These are phyloP conservation scores for Agrilus cyanescens DNA, from an alignment of 2,888 invertebrate species.

Conservation along the genomic window DNA sequence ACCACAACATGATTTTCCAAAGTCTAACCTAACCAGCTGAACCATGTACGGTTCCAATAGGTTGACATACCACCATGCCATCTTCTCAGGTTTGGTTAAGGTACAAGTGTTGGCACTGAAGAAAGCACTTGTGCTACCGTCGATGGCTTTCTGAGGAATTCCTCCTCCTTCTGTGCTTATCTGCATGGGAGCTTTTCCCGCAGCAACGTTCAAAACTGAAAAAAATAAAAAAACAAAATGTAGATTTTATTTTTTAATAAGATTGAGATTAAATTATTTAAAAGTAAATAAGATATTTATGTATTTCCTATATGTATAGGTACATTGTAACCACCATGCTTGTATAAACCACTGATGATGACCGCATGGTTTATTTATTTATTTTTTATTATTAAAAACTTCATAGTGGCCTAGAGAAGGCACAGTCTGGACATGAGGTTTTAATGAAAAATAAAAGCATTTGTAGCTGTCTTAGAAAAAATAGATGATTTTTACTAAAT, in stretches of 20 bases:
- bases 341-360: too few species aligned
- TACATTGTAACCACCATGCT: conserved; percentile 2
- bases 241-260: too few species aligned
- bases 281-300: conserved; percentile 1
- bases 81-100: conserved; percentile 68
- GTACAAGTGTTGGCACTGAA: conserved; percentile 80
- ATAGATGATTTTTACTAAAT: too few species aligned
- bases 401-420: too few species aligned
- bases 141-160: conserved; percentile 81
- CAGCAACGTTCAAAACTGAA: conserved; percentile 84
- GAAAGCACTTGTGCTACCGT: conserved; percentile 75
- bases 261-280: too few species aligned
- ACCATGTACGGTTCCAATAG: conserved; percentile 91
- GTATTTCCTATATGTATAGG: neutral
- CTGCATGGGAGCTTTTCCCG: conserved; percentile 93
- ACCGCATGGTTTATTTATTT: too few species aligned
- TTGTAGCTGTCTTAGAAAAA: too few species aligned
- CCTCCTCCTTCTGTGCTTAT: conserved; percentile 71
- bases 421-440: too few species aligned
- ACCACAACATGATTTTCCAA: conserved; percentile 87
- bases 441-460: too few species aligned
- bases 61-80: conserved; percentile 94
- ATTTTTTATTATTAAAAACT: too few species aligned
- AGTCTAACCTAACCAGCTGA: conserved; percentile 80
- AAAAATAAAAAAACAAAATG: conserved; percentile 12